Base-by-base conservation (phyloP, 2,888 invertebrate species). In the Caenorhabditis sinica region DNA sequence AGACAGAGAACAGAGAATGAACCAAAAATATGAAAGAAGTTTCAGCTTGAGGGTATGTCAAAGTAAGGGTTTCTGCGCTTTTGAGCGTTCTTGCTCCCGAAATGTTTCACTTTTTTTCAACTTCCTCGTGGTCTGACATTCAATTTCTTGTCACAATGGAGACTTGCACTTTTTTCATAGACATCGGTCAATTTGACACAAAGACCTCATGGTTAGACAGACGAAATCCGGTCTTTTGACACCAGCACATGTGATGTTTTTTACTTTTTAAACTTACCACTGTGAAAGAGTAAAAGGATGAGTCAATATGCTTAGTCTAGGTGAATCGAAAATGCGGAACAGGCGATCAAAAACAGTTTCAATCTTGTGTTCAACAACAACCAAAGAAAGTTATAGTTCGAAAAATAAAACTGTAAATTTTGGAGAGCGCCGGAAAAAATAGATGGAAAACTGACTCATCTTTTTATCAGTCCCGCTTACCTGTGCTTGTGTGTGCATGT, bases 151-250 rank as follows among this genome's bases (percentile, higher is more conserved):
- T 68, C 58, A 58, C 58, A 60, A 49, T 76, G 60, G 68, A 20
- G 6, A 2, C 20, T 43, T 76, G 76, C 45, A 77, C 69, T 69
- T 53, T 60, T 5, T 13, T 36, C 40, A n/a, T n/a, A n/a, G n/a
- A n/a, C n/a, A 13, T 13, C 40, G 40, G 40, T 40, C 40, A 40
- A 56, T 17, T 30, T 23, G 17, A 40, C 23, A 33, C 17, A 33
- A 40, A 56, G 65, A 60, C 30, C 69, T 28, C 61, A 76, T 68
- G 43, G 53, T 43, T 43, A 43, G 20, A 20, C 20, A 43, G 53
- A 28, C n/a, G 20, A 56, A 75, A 69, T 69, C 77, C 61, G 69
- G 77, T 69, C 69, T 77, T 77, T 77, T 76, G 58, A 69, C 69
- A 77, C 51, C 76, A 60, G 36, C 60, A 49, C 49, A 49, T 69